Evolutionary conservation across 2,113 vertebrate genomes (phyloP).

Genomic region (Erythrocercus mccallii): DNA sequence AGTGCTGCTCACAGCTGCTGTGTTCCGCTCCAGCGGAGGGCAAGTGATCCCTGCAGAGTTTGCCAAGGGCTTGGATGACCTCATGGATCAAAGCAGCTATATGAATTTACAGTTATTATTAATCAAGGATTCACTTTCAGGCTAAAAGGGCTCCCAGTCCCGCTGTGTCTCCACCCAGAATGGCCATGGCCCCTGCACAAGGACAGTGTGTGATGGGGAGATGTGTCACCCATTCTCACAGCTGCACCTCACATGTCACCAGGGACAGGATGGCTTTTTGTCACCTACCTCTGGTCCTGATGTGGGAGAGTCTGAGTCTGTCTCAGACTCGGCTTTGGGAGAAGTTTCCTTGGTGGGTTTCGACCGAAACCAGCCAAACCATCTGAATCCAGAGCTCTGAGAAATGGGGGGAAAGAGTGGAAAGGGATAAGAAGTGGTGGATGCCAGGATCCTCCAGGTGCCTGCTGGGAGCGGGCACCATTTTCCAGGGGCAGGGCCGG

Average conservation of each 20-base stretch:
- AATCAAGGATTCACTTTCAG: not conserved
- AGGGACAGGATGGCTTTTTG: not conserved
- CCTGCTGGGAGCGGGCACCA: rapidly evolving
- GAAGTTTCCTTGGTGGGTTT: constrained; percentile 61
- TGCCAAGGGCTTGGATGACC: not conserved
- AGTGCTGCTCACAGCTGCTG: not conserved
- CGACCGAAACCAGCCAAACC: constrained; percentile 89
- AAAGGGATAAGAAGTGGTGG: not conserved
- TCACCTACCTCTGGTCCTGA: not conserved
- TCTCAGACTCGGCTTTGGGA: not conserved
- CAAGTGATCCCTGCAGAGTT: not conserved
- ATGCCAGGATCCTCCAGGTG: not conserved
- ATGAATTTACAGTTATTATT: not conserved
- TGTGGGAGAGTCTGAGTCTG: not conserved
- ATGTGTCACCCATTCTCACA: not conserved
- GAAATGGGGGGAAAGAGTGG: not conserved
- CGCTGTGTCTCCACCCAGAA: rapidly evolving
- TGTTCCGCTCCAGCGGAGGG: not conserved
- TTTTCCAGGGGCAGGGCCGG: not conserved
- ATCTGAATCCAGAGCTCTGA: constrained; percentile 80
- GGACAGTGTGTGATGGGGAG: not conserved
- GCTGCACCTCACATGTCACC: not conserved
- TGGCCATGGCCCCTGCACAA: rapidly evolving
- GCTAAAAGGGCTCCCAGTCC: not conserved
- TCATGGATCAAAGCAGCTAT: not conserved